Conservation (phyloP, 2,888 invertebrate genomes). For the Patella pellucida region DNA sequence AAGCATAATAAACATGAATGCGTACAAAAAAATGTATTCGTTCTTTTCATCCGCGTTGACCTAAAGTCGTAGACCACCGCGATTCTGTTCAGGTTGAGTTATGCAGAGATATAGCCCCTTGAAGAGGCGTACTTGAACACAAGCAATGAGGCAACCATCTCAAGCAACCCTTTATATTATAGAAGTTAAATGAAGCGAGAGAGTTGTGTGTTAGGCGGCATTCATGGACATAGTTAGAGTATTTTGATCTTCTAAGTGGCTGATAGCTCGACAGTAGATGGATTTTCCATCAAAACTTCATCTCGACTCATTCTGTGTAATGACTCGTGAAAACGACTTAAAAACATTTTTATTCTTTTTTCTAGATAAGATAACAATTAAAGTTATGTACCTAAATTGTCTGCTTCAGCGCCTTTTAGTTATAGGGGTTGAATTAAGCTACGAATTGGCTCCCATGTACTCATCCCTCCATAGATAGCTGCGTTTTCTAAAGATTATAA, state of each 20-base stretch:
- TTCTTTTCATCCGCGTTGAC: too few species aligned
- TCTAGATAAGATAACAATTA: too few species aligned
- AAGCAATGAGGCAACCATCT: constrained; percentile 3
- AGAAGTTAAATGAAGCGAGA: constrained; percentile 1
- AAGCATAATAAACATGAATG: background rate
- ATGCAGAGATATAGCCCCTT: background rate
- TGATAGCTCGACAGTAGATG: background rate
- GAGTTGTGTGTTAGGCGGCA: background rate
- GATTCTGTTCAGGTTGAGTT: background rate
- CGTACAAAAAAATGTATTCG: background rate
- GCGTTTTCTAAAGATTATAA: too few species aligned
- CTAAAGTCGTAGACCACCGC: background rate
- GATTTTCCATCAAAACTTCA: constrained; percentile 7
- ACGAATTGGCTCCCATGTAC: too few species aligned
- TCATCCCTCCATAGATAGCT: too few species aligned
- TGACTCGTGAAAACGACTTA: background rate
- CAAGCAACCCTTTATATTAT: background rate
- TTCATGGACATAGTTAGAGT: background rate
- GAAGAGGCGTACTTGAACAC: constrained; percentile 1
- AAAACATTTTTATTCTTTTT: background rate
- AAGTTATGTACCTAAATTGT: too few species aligned
- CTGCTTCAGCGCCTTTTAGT: too few species aligned
- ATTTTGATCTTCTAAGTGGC: background rate
- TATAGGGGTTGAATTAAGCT: too few species aligned
- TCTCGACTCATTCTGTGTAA: background rate